Conservation (phyloP, 1,140 invertebrate species). For the Cydia pomonella region DNA sequence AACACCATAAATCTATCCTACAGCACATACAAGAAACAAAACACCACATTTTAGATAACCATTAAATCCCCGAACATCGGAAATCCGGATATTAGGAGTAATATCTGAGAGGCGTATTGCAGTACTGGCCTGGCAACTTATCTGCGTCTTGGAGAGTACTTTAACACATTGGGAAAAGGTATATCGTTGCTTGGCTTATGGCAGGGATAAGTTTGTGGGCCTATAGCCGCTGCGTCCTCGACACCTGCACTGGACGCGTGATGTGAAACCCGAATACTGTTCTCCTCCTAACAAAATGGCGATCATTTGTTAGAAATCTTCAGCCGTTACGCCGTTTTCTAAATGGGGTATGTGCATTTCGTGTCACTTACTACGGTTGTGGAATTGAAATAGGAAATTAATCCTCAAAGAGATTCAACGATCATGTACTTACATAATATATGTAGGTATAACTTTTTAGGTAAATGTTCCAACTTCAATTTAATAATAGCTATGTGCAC, state of each 20-base stretch:
- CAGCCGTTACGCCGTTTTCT: background rate
- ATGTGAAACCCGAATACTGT: background rate
- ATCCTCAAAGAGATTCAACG: background rate
- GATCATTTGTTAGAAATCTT: background rate
- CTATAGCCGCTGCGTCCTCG: background rate
- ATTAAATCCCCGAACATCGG: conserved; percentile 19
- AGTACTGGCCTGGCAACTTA: conserved; percentile 7
- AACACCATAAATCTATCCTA: background rate
- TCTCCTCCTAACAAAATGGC: background rate
- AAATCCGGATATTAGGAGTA: conserved; percentile 30
- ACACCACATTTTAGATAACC: background rate
- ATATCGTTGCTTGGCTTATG: background rate
- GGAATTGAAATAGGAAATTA: background rate
- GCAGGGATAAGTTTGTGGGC: background rate
- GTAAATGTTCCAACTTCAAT: no score
- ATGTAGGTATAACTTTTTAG: no score
- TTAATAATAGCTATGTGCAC: no score
- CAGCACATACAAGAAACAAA: background rate
- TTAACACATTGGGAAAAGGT: background rate
- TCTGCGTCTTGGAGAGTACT: background rate
- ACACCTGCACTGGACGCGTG: conserved; percentile 24
- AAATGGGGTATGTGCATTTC: background rate
- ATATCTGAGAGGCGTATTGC: conserved; percentile 28
- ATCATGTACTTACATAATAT: background rate
- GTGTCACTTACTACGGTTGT: conserved; percentile 8